Evolutionary conservation across 1,140 invertebrate genomes (phyloP).

Genomic region (Fopius arisanus): DNA sequence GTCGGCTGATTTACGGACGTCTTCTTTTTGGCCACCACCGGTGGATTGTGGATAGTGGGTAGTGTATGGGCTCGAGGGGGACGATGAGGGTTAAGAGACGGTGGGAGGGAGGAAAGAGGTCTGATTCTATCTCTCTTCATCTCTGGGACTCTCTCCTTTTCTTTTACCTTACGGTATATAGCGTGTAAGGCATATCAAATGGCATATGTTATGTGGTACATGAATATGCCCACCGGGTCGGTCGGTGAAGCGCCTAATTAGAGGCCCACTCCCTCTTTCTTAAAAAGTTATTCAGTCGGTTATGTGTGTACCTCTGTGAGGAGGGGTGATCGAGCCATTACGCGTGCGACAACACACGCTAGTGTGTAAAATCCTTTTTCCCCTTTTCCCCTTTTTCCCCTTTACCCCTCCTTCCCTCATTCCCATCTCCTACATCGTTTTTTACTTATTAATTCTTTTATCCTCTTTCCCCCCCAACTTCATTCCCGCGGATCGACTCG

Average conservation of each 20-base stretch:
- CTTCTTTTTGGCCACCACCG: conserved; percentile 34
- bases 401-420: neutral
- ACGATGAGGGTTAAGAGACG: neutral
- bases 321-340: conserved; percentile 9
- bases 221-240: conserved; percentile 39
- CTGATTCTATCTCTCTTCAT: neutral
- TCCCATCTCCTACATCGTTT: conserved; percentile 1
- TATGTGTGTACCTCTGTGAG: neutral
- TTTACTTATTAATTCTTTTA: conserved; percentile 26
- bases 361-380: conserved; percentile 10
- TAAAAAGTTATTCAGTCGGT: conserved; percentile 1
- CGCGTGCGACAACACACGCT: conserved; percentile 19
- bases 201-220: conserved; percentile 50
- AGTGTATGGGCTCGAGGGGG: conserved; percentile 7
- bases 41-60: conserved; percentile 14
- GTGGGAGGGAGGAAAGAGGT: neutral
- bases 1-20: conserved; percentile 53
- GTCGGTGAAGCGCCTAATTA: conserved; percentile 53
- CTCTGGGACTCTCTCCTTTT: conserved; percentile 11
- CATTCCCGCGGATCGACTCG: neutral
- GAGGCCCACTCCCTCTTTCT: conserved; percentile 43
- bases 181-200: conserved; percentile 46
- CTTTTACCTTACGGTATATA: conserved; percentile 40
- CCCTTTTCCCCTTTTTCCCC: neutral
- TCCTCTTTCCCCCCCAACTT: conserved; percentile 9